Evolutionary conservation across 2,888 invertebrate genomes (phyloP), one percentile per base, ranked within the genome.

Genomic region (Stenoptilia bipunctidactyla): DNA sequence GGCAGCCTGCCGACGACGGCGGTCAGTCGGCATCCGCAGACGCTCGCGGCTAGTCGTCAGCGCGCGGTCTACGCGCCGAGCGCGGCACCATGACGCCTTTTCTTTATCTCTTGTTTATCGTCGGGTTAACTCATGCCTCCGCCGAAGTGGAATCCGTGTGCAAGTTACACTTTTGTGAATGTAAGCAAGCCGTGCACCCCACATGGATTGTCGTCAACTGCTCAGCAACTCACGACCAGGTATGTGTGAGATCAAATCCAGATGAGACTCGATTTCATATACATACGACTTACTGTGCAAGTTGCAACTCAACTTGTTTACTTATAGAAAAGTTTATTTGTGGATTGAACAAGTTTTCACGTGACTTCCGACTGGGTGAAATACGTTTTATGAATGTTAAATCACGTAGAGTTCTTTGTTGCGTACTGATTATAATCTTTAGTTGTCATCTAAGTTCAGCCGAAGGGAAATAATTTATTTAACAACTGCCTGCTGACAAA

Each of bases 161-260:
- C 63, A 47, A 53, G 13, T 40, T 57, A 27, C 71, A 70, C 42
- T 88, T 82, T 52, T 90, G 90, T 72, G 79, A 76, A 51, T 90
- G 90, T 63, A 71, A 75, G 33, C 72, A 84, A 38, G 85, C 79
- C 39, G 77, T 80, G 15, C 86, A 86, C 50, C 85, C 86, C 36
- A 66, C 64, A 37, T 89, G 89, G 89, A 85, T 85, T 55, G 83
- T 74, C 52, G 83, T 90, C 57, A 89, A 89, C 72, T 91, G 90
- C 67, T 85, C 87, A 51, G 84, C 90, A 55, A 73, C 77, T 45
- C 65, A 66, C 42, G 72, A 84, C 58, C 86, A 89, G 88, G 90
- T 89, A 85, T 80, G 75, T 70, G 2, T 20, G 20, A 48, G 48
- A 47, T 45, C 44, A 51, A 45, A 47, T n/a, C 20, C 20, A 20